Base-by-base conservation (phyloP, 2,113 vertebrate genomes). In the Progne subis region DNA sequence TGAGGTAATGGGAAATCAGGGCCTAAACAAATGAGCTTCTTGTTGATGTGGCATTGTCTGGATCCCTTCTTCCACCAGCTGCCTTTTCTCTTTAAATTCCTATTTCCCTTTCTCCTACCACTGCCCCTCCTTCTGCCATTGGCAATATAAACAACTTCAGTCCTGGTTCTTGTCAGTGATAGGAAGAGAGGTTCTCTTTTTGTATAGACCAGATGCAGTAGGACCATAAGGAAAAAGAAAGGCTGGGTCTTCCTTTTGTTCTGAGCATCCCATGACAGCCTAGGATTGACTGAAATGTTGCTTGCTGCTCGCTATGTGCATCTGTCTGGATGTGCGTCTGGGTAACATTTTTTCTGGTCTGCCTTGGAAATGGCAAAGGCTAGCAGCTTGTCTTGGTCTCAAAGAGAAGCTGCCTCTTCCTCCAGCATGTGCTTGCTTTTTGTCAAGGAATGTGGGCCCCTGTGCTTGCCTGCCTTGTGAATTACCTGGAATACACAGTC, bases 321-420 rank as follows among this genome's bases (percentile, higher is more conserved):
- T 80, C 59, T 78, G 46, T 77, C 75, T 63, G 53, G 49, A 83
- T 52, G 44, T 29, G 31, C 7, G 26, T 43, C 55, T 86, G 26
- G 25, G 24, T 69, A 86, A 88, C 24, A 11, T n/a, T 25, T 87
- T 78, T 85, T 70, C 68, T n/a, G 12, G 28, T 86, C 68, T 83
- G 31, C 57, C 69, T 78, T 94, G 78, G 79, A 92, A 86, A 84
- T 86, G 49, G 53, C 50, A 81, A 86, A 90, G 46, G 31, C 69
- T 94, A 86, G 29, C 76, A 83, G 60, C 77, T 96, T 92, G 76
- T 93, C 82, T 44, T 83, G 31, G 60, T 78, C 44, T 90, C 88
- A 74, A 37, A 81, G 60, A 86, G 56, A 93, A 90, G n/a, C 72
- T 90, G 47, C 39, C 25, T 68, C 44, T 28, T 65, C 32, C 56